phyloP scores from a whole-genome alignment of 2,113 vertebrate species.

The Gadus macrocephalus region DNA sequence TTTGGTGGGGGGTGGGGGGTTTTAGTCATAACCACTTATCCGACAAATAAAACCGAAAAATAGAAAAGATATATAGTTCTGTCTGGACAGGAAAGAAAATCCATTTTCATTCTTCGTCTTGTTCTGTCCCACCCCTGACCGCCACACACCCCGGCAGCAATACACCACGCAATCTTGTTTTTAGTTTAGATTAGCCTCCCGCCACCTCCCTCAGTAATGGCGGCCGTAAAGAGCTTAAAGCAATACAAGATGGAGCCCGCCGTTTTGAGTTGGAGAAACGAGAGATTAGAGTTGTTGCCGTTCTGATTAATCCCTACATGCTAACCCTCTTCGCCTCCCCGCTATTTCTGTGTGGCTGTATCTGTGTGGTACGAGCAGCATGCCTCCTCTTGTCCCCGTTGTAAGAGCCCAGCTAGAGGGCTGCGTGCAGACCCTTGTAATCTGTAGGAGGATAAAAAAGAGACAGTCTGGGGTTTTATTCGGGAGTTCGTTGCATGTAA shows the following conservation, averaged over 20 bases:
- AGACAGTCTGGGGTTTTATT: background rate
- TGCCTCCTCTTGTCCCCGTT: background rate
- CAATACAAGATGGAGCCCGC: slow-evolving; percentile 15
- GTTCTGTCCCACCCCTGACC: no score
- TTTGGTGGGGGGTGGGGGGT: background rate
- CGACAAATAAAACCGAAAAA: slow-evolving; percentile 12
- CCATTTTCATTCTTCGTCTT: no score
- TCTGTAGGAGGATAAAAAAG: background rate
- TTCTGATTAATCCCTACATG: slow-evolving; percentile 42
- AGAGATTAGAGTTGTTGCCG: slow-evolving; percentile 28
- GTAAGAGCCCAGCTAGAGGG: background rate
- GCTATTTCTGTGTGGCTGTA: slow-evolving; percentile 17
- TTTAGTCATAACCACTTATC: slow-evolving; percentile 31
- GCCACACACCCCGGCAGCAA: background rate
- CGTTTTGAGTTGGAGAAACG: slow-evolving; percentile 34
- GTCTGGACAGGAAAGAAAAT: background rate
- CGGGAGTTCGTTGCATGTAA: no score
- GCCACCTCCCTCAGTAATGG: slow-evolving; percentile 17
- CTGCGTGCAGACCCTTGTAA: background rate
- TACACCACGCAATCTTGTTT: background rate
- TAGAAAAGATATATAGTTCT: background rate
- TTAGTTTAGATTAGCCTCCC: background rate
- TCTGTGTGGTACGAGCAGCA: slow-evolving; percentile 15
- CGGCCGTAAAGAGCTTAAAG: slow-evolving; percentile 26
- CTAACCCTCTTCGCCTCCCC: slow-evolving; percentile 22